These are phyloP conservation scores for Cepaea hortensis DNA, from an alignment of 2,888 invertebrate species.

Conservation along the genomic window DNA sequence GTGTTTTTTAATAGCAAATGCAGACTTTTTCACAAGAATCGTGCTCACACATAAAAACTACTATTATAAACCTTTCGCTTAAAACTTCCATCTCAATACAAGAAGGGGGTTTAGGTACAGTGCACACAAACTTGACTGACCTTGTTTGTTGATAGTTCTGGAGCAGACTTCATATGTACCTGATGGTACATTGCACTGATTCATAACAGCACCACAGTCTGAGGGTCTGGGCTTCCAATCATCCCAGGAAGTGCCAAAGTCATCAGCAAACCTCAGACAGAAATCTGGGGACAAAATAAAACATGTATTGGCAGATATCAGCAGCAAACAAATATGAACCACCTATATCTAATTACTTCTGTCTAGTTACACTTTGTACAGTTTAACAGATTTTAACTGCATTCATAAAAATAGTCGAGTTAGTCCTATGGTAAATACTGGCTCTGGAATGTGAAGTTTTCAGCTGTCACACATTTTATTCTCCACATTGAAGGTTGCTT, in stretches of 20 bases:
- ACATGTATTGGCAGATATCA: not conserved
- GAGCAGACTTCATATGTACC: conserved; percentile 99
- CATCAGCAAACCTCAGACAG: conserved; percentile 94
- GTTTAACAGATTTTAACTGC: too few relatives aligned
- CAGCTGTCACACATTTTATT: too few relatives aligned
- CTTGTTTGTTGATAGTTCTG: conserved; percentile 90
- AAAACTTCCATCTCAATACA: not conserved
- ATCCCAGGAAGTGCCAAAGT: conserved; percentile 95
- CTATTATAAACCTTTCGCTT: not conserved
- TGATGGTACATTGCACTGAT: conserved; percentile 94
- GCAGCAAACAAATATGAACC: too few relatives aligned
- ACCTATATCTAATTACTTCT: too few relatives aligned
- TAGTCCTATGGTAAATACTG: too few relatives aligned
- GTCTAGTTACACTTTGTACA: too few relatives aligned
- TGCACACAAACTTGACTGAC: not conserved
- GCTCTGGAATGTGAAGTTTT: too few relatives aligned
- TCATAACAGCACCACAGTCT: conserved; percentile 73
- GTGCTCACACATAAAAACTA: too few relatives aligned
- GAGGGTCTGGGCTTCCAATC: conserved; percentile 93
- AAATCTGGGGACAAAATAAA: conserved; percentile 77
- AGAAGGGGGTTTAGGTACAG: not conserved
- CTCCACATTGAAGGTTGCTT: too few relatives aligned
- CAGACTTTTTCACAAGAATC: too few relatives aligned
- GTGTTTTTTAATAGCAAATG: too few relatives aligned
- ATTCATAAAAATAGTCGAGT: too few relatives aligned